phyloP scores from a whole-genome alignment of 2,888 invertebrate genomes.

The Ophion costatus region DNA sequence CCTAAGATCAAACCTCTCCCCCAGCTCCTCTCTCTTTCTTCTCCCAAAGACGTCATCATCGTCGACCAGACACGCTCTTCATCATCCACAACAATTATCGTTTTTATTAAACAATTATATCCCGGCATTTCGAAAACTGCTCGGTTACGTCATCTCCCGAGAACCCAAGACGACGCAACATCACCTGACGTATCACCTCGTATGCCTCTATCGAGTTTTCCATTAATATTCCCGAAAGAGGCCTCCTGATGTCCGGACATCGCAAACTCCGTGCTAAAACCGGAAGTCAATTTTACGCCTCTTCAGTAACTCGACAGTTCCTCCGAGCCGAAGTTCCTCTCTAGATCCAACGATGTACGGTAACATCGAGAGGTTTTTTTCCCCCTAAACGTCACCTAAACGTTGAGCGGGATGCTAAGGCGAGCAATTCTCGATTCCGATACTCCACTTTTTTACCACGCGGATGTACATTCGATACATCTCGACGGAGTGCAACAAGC shows the following conservation, averaged over 20 bases:
- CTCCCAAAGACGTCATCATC: not conserved
- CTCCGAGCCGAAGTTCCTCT: no score
- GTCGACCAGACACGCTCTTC: not conserved
- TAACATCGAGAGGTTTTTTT: not conserved
- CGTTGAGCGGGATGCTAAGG: not conserved
- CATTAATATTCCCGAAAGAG: conserved; percentile 62
- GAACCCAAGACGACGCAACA: conserved; percentile 11
- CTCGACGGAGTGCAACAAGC: no score
- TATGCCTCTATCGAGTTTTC: conserved; percentile 49
- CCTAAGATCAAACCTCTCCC: not conserved
- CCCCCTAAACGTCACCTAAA: conserved; percentile 52
- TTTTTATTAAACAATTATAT: conserved; percentile 29
- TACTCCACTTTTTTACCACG: no score
- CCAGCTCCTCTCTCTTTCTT: not conserved
- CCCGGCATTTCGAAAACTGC: conserved; percentile 22
- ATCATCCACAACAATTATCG: conserved; percentile 6
- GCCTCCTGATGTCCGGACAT: no score
- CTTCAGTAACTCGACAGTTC: not conserved
- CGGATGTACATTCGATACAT: no score
- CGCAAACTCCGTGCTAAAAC: conserved; percentile 6
- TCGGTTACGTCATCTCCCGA: conserved; percentile 45
- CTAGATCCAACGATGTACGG: no score
- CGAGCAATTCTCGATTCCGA: not conserved
- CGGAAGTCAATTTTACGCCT: not conserved
- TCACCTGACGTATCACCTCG: conserved; percentile 4